Conservation (phyloP, 92 coral and sea anemone species). For the Epizoanthus fatuus region DNA sequence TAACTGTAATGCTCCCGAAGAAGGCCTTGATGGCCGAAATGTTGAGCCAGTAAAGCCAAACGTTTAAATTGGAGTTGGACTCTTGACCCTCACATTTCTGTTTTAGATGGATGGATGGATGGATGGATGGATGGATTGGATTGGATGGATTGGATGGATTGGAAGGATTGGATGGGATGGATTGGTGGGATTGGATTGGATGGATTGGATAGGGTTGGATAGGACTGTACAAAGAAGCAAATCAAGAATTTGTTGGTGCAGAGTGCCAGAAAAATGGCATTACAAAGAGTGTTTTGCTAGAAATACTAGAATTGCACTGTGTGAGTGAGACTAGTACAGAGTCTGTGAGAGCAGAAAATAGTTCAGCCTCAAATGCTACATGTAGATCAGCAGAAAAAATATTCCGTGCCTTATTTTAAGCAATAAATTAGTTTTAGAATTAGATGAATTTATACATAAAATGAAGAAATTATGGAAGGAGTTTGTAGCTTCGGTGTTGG, state of each 20-base stretch:
- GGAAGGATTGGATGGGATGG: too few species aligned
- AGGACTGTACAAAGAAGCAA: conserved; percentile 10
- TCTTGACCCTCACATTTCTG: too few species aligned
- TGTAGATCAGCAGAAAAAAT: not conserved
- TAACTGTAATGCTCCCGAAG: too few species aligned
- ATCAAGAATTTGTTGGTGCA: conserved; percentile 15
- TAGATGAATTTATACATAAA: conserved; percentile 5
- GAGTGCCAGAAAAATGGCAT: conserved; percentile 28
- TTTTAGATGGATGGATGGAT: too few species aligned
- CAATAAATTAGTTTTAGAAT: conserved; percentile 21
- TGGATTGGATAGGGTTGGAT: too few species aligned
- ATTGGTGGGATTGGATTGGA: too few species aligned
- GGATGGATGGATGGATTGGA: too few species aligned
- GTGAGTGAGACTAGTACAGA: not conserved
- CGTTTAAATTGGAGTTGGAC: too few species aligned
- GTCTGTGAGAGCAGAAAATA: not conserved
- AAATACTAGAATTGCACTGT: not conserved
- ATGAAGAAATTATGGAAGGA: conserved; percentile 20
- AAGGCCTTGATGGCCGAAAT: too few species aligned
- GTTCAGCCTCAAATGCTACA: not conserved
- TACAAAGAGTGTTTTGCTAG: not conserved
- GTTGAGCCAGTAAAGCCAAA: too few species aligned
- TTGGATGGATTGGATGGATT: too few species aligned
- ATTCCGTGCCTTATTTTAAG: not conserved
- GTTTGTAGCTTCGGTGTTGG: not conserved